Conservation (phyloP, 2,888 invertebrate genomes). For the Pyrochroa serraticornis region DNA sequence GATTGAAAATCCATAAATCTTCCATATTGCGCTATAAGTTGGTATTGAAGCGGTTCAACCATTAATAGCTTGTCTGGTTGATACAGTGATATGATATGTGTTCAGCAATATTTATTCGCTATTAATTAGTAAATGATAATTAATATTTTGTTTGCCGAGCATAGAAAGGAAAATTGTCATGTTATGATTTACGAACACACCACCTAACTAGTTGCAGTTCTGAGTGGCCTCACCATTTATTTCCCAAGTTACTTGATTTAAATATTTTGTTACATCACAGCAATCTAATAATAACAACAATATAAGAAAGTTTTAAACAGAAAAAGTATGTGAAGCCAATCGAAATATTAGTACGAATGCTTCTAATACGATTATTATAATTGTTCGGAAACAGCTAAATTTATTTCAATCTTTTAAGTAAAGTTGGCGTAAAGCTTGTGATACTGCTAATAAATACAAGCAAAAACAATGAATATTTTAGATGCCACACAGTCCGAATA, state of each 20-base stretch:
- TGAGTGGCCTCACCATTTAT: slow-evolving; percentile 5
- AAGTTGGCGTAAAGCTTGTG: slow-evolving; percentile 14
- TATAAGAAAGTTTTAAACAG: not conserved
- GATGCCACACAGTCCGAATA: slow-evolving; percentile 58
- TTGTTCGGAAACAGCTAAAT: too few relatives aligned
- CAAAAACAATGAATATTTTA: slow-evolving; percentile 57
- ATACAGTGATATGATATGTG: slow-evolving; percentile 37
- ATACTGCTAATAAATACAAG: slow-evolving; percentile 46
- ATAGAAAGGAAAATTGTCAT: slow-evolving; percentile 31
- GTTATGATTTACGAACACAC: slow-evolving; percentile 11
- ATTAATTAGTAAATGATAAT: slow-evolving; percentile 39
- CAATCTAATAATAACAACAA: not conserved
- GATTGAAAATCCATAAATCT: slow-evolving; percentile 38
- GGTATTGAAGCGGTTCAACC: slow-evolving; percentile 22
- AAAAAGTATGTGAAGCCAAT: not conserved
- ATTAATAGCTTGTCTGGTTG: slow-evolving; percentile 40
- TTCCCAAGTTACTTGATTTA: slow-evolving; percentile 1
- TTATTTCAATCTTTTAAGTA: not conserved
- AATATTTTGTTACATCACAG: not conserved
- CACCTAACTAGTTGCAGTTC: not conserved
- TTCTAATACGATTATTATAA: too few relatives aligned
- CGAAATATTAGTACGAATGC: too few relatives aligned
- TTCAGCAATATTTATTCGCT: slow-evolving; percentile 41
- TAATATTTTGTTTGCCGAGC: slow-evolving; percentile 37
- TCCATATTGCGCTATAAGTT: slow-evolving; percentile 31